phyloP scores from a whole-genome alignment of 2,888 invertebrate genomes.

The Aleiodes testaceus region DNA sequence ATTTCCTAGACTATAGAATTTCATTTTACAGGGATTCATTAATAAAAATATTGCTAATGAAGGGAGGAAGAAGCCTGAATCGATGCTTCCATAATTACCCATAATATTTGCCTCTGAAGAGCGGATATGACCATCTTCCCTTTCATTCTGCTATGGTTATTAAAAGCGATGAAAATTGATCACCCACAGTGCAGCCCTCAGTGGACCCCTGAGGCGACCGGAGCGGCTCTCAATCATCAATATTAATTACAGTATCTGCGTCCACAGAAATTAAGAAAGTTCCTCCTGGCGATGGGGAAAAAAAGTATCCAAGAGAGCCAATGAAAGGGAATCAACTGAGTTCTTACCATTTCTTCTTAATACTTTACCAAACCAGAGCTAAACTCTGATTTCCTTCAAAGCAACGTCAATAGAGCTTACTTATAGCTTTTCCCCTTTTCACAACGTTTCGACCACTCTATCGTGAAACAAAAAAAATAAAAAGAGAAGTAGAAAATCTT shows the following conservation, averaged over 20 bases:
- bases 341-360: conserved; percentile 30
- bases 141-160: conserved; percentile 41
- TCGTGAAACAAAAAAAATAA: not conserved
- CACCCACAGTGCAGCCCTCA: conserved; percentile 47
- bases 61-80: not conserved
- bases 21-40: not conserved
- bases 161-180: conserved; percentile 63
- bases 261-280: conserved; percentile 60
- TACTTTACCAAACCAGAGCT: conserved; percentile 43
- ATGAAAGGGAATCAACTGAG: conserved; percentile 39
- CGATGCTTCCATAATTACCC: conserved; percentile 26
- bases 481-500: not conserved
- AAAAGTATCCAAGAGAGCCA: conserved; percentile 20
- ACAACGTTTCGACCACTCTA: conserved; percentile 9
- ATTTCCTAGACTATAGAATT: too few relatives aligned
- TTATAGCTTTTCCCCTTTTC: conserved; percentile 34
- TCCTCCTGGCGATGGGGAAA: conserved; percentile 24
- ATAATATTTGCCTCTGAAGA: conserved; percentile 36
- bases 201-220: conserved; percentile 31
- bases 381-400: conserved; percentile 42
- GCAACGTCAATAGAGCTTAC: conserved; percentile 42
- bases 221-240: conserved; percentile 63
- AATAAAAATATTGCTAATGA: conserved; percentile 2
- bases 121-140: conserved; percentile 22
- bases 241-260: conserved; percentile 62